These are phyloP conservation scores for Augochlorella aurata DNA, from an alignment of 2,888 invertebrate genomes.

Conservation along the genomic window DNA sequence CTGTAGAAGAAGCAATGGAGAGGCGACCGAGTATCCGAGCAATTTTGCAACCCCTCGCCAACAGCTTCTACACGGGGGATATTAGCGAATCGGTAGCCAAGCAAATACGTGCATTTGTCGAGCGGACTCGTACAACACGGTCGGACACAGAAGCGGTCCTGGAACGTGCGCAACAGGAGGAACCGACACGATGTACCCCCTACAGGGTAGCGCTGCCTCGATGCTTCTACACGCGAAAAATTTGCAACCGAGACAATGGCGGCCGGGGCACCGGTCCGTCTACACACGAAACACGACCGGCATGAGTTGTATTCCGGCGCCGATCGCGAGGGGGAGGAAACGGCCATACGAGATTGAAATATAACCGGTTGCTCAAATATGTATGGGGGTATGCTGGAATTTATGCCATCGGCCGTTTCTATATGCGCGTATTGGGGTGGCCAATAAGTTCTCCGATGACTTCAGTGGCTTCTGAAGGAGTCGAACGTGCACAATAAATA, in stretches of 20 bases:
- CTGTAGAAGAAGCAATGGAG: background rate
- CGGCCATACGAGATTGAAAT: constrained; percentile 75
- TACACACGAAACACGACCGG: constrained; percentile 76
- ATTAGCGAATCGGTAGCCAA: constrained; percentile 66
- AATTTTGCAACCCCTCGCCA: constrained; percentile 27
- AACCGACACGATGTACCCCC: constrained; percentile 73
- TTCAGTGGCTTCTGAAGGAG: constrained; percentile 22
- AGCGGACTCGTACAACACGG: constrained; percentile 60
- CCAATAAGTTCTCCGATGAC: constrained; percentile 35
- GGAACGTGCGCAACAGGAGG: constrained; percentile 20
- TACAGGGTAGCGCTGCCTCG: constrained; percentile 67
- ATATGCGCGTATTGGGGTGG: background rate
- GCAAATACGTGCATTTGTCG: constrained; percentile 71
- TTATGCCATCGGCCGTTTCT: constrained; percentile 53
- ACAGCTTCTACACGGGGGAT: constrained; percentile 36
- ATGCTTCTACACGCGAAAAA: constrained; percentile 77
- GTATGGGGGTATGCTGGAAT: constrained; percentile 67
- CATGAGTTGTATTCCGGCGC: constrained; percentile 80
- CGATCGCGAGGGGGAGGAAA: constrained; percentile 66
- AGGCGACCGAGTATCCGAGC: background rate
- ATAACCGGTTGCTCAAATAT: constrained; percentile 77
- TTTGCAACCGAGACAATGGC: constrained; percentile 80
- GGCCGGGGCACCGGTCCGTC: constrained; percentile 64
- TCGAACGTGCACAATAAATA: constrained; percentile 1
- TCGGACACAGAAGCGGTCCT: constrained; percentile 40